phyloP scores from a whole-genome alignment of 2,113 vertebrate species.

The Strigops habroptila region DNA sequence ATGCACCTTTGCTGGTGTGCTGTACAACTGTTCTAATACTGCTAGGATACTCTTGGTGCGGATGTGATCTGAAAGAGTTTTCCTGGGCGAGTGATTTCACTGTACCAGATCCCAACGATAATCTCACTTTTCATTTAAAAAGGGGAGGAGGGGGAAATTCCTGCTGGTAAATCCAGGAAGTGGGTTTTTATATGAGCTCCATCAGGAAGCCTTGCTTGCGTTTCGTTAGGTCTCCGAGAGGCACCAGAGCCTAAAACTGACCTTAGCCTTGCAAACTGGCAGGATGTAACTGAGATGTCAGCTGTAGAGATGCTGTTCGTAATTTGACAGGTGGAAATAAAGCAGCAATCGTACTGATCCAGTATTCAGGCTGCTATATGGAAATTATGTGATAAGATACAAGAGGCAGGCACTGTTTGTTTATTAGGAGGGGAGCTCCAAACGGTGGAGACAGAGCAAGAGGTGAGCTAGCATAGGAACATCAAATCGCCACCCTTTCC shows the following conservation, averaged over 20 bases:
- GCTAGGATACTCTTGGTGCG: not conserved
- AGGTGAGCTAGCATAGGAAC: not conserved
- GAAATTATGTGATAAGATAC: not conserved
- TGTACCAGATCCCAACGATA: not conserved
- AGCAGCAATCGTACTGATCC: not conserved
- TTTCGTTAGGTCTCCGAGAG: not conserved
- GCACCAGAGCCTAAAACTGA: not conserved
- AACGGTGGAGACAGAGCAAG: not conserved
- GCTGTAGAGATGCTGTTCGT: not conserved
- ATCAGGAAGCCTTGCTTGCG: not conserved
- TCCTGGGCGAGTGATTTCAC: not conserved
- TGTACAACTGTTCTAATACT: not conserved
- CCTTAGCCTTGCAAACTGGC: not conserved
- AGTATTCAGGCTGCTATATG: not conserved
- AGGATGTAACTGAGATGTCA: not conserved
- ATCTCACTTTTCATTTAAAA: not conserved
- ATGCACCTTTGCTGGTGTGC: rapidly evolving
- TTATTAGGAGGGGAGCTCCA: not conserved
- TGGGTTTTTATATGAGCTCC: not conserved
- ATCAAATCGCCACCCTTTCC: conserved; percentile 10
- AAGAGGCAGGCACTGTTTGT: not conserved
- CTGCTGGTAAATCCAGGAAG: not conserved
- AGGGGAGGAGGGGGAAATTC: not conserved
- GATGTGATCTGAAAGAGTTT: not conserved
- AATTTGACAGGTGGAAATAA: not conserved